Evolutionary conservation across 2,888 invertebrate species (phyloP), one percentile per base, ranked within the genome.

Genomic region (Limenitis camilla): DNA sequence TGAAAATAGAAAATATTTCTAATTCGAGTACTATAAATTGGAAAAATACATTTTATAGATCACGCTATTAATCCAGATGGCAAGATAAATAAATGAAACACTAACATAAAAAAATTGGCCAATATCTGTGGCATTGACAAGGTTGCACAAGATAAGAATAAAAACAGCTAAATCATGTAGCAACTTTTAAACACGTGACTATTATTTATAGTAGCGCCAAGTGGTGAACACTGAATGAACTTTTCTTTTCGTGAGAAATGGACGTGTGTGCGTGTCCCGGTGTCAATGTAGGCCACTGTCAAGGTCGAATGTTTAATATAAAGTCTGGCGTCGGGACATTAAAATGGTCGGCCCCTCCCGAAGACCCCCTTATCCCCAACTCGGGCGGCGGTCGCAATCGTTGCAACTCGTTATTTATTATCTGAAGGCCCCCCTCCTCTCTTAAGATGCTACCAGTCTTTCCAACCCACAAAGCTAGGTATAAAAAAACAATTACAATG

Each of bases 291-390:
- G 87, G 87, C 84, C 87, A 87, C 71, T 86, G 87, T 71, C 87
- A 87, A 87, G 86, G 87, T 81, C 84, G 86, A 86, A 86, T 87
- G 86, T 86, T 87, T 87, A 86, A 86, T 86, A 87, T 86, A 86
- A 86, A 86, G 86, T 85, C 86, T 85, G 86, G 84, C 81, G 83
- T 75, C 81, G 83, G 79, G 80, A 85, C 86, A 86, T 87, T 86
- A 87, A 87, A 87, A 85, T 86, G 86, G 84, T 85, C 84, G 81
- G 78, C 76, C 83, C 77, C 80, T 77, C 81, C 83, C 81, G 70
- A 73, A 72, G 72, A 76, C 81, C 83, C 81, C 78, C 75, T 78
- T 74, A 73, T 74, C 75, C 78, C 74, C 66, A 65, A 69, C 69
- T 69, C 74, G 78, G 78, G 79, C 60, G 66, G 65, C 65, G 81